Evolutionary conservation across 2,113 vertebrate genomes (phyloP).

Genomic region (Struthidea cinerea): DNA sequence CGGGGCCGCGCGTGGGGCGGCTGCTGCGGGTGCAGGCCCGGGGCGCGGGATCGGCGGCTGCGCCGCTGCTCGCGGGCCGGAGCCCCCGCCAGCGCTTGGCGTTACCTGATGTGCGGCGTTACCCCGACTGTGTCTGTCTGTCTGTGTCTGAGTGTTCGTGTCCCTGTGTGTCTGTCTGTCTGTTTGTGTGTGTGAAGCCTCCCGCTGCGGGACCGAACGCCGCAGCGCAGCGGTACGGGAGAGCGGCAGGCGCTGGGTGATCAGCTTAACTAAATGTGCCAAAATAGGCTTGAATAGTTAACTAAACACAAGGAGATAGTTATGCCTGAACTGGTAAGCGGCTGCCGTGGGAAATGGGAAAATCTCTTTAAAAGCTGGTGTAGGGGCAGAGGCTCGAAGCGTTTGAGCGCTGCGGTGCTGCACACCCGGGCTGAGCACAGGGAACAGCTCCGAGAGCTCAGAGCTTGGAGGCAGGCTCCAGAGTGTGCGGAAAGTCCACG

Average conservation of each 20-base stretch:
- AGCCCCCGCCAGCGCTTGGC: neutral
- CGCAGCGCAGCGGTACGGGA: neutral
- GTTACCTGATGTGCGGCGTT: neutral
- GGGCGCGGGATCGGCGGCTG: neutral
- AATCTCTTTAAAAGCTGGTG: fast-evolving
- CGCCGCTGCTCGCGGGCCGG: neutral
- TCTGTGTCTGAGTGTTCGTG: neutral
- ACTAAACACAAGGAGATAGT: neutral
- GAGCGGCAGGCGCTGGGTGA: neutral
- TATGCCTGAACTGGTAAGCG: fast-evolving
- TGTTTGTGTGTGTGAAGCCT: neutral
- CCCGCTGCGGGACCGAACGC: neutral
- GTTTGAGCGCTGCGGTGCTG: neutral
- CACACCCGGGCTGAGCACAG: fast-evolving
- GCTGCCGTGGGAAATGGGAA: neutral
- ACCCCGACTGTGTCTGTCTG: fast-evolving
- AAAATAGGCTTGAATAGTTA: neutral
- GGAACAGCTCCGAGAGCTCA: fast-evolving
- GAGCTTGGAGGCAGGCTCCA: fast-evolving
- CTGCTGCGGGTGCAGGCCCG: neutral
- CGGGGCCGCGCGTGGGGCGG: neutral
- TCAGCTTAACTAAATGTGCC: neutral
- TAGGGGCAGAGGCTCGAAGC: neutral
- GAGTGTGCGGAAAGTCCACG: fast-evolving
- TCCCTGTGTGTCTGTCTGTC: too few species aligned